phyloP scores from a whole-genome alignment of 2,113 vertebrate genomes.

The Gavialis gangeticus region DNA sequence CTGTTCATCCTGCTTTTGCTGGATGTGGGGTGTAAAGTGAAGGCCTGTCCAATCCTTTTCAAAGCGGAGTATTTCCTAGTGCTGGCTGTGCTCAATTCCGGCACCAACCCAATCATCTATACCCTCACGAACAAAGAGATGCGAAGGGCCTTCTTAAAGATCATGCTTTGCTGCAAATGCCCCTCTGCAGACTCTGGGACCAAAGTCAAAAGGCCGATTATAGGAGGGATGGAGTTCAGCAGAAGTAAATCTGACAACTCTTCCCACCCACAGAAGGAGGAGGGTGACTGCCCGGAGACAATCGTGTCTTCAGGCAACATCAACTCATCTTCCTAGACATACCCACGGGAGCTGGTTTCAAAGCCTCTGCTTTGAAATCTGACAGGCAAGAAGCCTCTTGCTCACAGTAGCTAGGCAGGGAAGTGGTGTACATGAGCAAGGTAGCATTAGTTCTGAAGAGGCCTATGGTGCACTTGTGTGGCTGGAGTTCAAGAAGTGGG shows the following conservation, averaged over 20 bases:
- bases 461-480: slow-evolving; percentile 72
- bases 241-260: slow-evolving; percentile 97
- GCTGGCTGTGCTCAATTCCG: slow-evolving; percentile 95
- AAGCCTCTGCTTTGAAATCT: slow-evolving; percentile 28
- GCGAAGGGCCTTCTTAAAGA: slow-evolving; percentile 93
- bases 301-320: slow-evolving; percentile 90
- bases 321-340: slow-evolving; percentile 89
- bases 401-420: background rate
- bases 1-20: slow-evolving; percentile 96
- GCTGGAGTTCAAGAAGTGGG: slow-evolving; percentile 70
- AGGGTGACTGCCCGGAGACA: slow-evolving; percentile 88
- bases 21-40: slow-evolving; percentile 92
- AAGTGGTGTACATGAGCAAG: slow-evolving; percentile 44
- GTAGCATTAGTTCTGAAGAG: slow-evolving; percentile 70
- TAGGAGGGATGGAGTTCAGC: slow-evolving; percentile 92
- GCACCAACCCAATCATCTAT: slow-evolving; percentile 98
- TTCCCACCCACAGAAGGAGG: slow-evolving; percentile 94
- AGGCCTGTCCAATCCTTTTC: slow-evolving; percentile 88
- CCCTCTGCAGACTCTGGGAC: slow-evolving; percentile 71
- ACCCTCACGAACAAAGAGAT: slow-evolving; percentile 98
- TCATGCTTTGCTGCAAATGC: slow-evolving; percentile 88
- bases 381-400: slow-evolving; percentile 40
- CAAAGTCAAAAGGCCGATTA: slow-evolving; percentile 89
- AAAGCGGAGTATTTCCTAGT: slow-evolving; percentile 96
- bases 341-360: slow-evolving; percentile 21